A percentile compares a stretch with the other conserved stretches of the same genome.
Conservation (phyloP, 2,113 vertebrate genomes). For the Ptychochromis oligacanthus region DNA sequence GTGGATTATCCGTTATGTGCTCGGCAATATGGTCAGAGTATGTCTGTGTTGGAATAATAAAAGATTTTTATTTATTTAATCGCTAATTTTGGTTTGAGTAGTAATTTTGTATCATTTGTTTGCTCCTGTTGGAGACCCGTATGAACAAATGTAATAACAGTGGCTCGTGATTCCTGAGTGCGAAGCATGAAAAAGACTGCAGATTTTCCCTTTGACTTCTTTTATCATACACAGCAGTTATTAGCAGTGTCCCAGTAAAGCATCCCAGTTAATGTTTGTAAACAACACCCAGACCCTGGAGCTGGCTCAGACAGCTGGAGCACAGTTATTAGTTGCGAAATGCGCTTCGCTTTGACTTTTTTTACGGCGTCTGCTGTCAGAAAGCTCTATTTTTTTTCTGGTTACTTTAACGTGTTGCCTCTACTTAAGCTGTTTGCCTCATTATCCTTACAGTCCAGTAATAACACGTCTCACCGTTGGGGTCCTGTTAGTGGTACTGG, state of each 20-base stretch:
- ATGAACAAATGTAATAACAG: background rate
- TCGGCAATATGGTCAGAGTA: constrained; percentile 13
- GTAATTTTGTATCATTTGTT: background rate
- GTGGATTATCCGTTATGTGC: constrained; percentile 10
- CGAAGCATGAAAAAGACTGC: background rate
- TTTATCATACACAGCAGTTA: background rate
- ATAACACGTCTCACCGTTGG: background rate
- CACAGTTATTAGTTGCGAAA: background rate
- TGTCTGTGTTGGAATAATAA: constrained; percentile 42
- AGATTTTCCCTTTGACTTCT: background rate
- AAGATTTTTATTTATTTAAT: constrained; percentile 51
- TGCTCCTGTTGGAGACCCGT: background rate
- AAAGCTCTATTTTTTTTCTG: background rate
- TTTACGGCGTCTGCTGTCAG: too few species aligned
- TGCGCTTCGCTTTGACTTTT: background rate
- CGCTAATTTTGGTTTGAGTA: background rate
- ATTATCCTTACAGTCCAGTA: too few species aligned
- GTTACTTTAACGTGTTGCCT: background rate
- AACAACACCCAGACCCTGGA: too few species aligned
- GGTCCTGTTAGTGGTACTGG: too few species aligned
- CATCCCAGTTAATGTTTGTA: too few species aligned
- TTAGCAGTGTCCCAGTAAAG: too few species aligned
- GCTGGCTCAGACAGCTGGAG: too few species aligned
- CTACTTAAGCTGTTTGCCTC: fast-evolving
- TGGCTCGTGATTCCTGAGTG: background rate